Evolutionary conservation across 2,113 vertebrate genomes (phyloP).

Genomic region (Malurus elegans): DNA sequence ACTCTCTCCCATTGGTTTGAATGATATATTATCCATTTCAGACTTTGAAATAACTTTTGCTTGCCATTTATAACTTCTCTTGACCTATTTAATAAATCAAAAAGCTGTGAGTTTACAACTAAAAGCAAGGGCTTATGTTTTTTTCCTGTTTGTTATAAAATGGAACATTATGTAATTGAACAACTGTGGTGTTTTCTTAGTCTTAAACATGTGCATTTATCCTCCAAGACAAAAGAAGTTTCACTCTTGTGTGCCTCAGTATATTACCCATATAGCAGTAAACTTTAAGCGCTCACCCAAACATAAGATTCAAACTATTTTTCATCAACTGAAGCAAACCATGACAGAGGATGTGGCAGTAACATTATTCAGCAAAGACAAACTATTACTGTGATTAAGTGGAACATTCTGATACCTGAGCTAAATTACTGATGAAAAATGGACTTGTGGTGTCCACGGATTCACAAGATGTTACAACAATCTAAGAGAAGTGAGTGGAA

Average conservation of each 20-base stretch:
- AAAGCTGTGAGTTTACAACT: neutral
- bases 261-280: neutral
- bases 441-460: neutral
- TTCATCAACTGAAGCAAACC: neutral
- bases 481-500: neutral
- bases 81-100: neutral
- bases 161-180: neutral
- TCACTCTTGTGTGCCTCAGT: neutral
- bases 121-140: neutral
- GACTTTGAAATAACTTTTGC: neutral
- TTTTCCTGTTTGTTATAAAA: neutral
- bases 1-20: neutral
- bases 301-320: neutral
- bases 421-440: neutral
- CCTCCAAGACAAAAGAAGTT: neutral
- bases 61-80: neutral
- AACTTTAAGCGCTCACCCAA: neutral
- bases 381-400: neutral
- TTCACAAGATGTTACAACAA: neutral
- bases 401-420: neutral
- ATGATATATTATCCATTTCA: neutral
- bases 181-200: neutral
- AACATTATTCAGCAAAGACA: neutral
- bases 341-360: neutral
- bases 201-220: neutral